These are phyloP conservation scores for Luperina nickerlii DNA, from an alignment of 2,888 invertebrate species.

Conservation along the genomic window DNA sequence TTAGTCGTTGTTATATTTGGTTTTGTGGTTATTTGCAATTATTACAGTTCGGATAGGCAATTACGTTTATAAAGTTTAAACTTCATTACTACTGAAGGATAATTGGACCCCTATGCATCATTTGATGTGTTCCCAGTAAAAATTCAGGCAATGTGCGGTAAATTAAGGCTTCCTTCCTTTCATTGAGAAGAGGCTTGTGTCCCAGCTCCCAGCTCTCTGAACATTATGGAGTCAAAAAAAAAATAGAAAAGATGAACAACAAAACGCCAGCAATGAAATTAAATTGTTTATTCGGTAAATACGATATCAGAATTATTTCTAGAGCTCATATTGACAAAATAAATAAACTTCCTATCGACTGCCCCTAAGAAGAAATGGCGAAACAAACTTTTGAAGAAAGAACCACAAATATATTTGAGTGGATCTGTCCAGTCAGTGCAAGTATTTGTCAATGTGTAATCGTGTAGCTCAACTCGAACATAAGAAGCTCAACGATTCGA, in stretches of 20 bases:
- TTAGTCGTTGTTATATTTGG: conserved; percentile 13
- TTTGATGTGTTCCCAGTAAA: not conserved
- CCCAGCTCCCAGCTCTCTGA: too few species aligned
- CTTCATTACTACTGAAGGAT: not conserved
- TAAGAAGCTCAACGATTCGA: not conserved
- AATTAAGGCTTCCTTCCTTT: not conserved
- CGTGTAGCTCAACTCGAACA: not conserved
- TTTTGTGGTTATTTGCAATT: not conserved
- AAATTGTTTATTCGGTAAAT: not conserved
- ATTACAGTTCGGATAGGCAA: not conserved
- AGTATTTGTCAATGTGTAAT: not conserved
- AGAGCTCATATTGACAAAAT: not conserved
- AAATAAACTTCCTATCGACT: not conserved
- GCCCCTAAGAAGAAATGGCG: not conserved
- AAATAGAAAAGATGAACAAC: not conserved
- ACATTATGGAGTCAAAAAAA: not conserved
- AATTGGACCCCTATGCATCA: not conserved
- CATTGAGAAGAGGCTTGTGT: not conserved
- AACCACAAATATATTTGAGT: not conserved
- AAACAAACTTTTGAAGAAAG: not conserved
- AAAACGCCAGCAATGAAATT: not conserved
- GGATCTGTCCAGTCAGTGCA: not conserved
- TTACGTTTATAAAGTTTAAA: not conserved
- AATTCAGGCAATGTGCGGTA: not conserved
- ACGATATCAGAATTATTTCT: not conserved